These are phyloP conservation scores for Protonibea diacanthus DNA, from an alignment of 2,797 vertebrate genomes.

Conservation along the genomic window DNA sequence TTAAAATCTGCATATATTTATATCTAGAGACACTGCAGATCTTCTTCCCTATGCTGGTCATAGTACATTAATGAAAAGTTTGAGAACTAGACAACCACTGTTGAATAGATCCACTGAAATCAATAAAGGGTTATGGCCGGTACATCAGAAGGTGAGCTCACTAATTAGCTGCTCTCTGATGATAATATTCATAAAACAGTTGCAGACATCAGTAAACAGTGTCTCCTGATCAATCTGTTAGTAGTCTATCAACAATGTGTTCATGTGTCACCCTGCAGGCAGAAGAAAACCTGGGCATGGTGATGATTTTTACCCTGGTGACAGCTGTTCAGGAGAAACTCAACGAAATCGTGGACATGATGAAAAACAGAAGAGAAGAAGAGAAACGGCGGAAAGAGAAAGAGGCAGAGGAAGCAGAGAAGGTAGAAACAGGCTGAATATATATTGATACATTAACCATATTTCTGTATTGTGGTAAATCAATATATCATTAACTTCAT, in stretches of 20 bases:
- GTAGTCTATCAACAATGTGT: background rate
- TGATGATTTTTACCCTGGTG: slow-evolving; percentile 98
- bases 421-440: slow-evolving; percentile 79
- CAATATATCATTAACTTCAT: background rate
- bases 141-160: too few species aligned
- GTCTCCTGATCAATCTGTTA: background rate
- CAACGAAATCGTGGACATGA: slow-evolving; percentile 95
- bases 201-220: background rate
- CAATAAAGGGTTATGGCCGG: too few species aligned
- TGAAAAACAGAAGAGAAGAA: slow-evolving; percentile 93
- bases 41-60: too few species aligned
- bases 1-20: too few species aligned
- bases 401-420: slow-evolving; percentile 97
- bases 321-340: slow-evolving; percentile 97
- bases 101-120: too few species aligned
- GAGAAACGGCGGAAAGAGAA: slow-evolving; percentile 91
- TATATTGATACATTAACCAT: background rate
- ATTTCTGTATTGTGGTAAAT: background rate
- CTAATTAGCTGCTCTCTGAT: background rate
- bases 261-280: slow-evolving; percentile 81
- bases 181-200: background rate
- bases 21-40: too few species aligned
- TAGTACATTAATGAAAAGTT: too few species aligned
- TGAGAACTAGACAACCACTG: too few species aligned
- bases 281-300: slow-evolving; percentile 97